Evolutionary conservation across 2,797 vertebrate genomes (phyloP).

Genomic region (Sebastes elongatus): DNA sequence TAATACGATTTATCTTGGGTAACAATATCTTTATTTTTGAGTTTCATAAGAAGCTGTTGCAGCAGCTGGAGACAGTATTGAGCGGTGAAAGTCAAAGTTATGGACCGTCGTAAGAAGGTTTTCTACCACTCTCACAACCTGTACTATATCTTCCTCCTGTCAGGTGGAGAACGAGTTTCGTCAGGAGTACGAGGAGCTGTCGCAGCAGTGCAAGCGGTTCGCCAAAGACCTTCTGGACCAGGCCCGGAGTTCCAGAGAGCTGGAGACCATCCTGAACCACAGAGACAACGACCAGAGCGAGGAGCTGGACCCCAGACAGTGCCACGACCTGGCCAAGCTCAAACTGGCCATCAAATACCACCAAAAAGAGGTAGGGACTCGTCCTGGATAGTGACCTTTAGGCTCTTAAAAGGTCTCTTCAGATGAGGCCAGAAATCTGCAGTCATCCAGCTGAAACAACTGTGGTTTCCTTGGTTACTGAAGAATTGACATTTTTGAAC

Average conservation of each 20-base stretch:
- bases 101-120: neutral
- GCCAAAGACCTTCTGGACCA: constrained; percentile 98
- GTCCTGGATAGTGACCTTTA: too few species aligned
- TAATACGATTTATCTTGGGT: neutral
- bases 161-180: constrained; percentile 97
- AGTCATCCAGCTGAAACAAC: neutral
- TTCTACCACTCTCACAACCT: neutral
- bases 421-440: neutral
- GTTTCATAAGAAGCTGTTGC: neutral
- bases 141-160: neutral
- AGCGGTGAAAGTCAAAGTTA: neutral
- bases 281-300: constrained; percentile 93
- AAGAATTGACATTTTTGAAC: neutral
- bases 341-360: constrained; percentile 99
- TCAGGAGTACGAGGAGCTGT: constrained; percentile 97
- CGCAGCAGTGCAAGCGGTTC: constrained; percentile 96
- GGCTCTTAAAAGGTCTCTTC: neutral
- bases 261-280: constrained; percentile 97
- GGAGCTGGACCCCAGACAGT: constrained; percentile 92
- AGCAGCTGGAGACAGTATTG: neutral
- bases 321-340: constrained; percentile 95
- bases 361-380: constrained; percentile 81
- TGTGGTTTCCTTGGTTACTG: neutral
- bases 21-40: neutral
- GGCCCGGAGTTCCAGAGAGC: constrained; percentile 92